Percentiles rank a stretch among this genome's conserved stretches.
Evolutionary conservation across 2,113 vertebrate species (phyloP).

Genomic region (Eublepharis macularius): DNA sequence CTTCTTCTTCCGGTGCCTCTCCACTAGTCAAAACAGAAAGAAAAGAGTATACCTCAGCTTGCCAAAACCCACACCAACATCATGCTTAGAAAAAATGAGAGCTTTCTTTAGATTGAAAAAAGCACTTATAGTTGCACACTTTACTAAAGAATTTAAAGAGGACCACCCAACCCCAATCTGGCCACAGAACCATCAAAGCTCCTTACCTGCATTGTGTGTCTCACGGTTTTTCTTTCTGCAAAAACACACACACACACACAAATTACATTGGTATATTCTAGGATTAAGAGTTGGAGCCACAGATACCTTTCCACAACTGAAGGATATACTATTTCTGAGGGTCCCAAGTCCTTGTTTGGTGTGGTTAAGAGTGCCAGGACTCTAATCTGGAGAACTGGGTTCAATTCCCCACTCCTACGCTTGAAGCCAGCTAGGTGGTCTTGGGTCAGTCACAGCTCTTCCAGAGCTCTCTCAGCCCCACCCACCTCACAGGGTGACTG

Average conservation of each 20-base stretch:
- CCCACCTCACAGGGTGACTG: no score
- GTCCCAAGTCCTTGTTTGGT: no score
- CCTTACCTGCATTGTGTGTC: constrained; percentile 95
- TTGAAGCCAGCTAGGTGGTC: no score
- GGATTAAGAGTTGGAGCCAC: neutral
- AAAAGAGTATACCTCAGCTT: neutral
- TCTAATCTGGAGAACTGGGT: no score
- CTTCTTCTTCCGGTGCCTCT: constrained; percentile 98
- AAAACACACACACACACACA: constrained; percentile 31
- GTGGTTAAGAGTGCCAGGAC: no score
- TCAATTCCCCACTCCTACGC: no score
- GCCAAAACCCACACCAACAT: constrained; percentile 21
- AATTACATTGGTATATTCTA: constrained; percentile 13
- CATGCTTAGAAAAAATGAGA: neutral
- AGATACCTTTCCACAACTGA: no score
- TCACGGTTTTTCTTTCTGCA: constrained; percentile 98
- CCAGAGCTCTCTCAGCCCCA: no score
- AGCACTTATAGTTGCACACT: constrained; percentile 6
- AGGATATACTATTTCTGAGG: no score
- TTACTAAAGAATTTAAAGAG: neutral
- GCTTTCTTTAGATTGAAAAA: constrained; percentile 13
- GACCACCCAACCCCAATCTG: constrained; percentile 20
- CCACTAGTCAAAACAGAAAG: constrained; percentile 79
- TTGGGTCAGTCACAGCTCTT: no score
- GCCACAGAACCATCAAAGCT: constrained; percentile 27